phyloP scores from a whole-genome alignment of 2,113 vertebrate genomes.

The Arizona elegans region DNA sequence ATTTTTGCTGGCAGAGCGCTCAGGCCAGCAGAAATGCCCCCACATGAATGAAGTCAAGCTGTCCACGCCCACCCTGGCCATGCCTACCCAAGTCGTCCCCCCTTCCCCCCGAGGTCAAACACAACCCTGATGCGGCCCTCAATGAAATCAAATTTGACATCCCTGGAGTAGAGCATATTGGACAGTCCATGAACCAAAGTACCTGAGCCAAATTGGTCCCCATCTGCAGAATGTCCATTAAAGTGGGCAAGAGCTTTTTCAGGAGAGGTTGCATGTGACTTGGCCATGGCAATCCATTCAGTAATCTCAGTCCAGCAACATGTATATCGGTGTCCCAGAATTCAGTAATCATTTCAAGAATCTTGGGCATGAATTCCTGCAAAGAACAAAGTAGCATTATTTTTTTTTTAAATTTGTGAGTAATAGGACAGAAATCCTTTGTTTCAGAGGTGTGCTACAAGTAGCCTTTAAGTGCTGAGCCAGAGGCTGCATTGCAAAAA shows the following conservation, averaged over 20 bases:
- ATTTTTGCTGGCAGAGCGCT: too few relatives aligned
- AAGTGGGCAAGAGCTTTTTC: conserved; percentile 54
- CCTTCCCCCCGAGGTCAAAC: too few relatives aligned
- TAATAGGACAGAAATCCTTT: neutral
- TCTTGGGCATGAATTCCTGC: conserved; percentile 59
- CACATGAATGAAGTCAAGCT: too few relatives aligned
- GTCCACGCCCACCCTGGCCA: too few relatives aligned
- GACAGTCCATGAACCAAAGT: neutral
- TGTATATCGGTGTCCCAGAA: conserved; percentile 61
- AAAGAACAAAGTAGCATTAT: neutral
- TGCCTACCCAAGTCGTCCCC: too few relatives aligned
- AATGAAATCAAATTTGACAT: too few relatives aligned
- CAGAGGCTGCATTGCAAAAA: neutral
- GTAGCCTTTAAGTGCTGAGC: neutral
- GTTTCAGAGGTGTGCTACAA: neutral
- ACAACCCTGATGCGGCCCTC: too few relatives aligned
- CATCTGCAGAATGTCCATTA: conserved; percentile 62
- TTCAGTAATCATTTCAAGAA: conserved; percentile 53
- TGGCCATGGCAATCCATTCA: conserved; percentile 55
- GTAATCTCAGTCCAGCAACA: conserved; percentile 50
- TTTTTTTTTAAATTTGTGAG: neutral
- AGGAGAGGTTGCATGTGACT: conserved; percentile 46
- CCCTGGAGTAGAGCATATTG: neutral
- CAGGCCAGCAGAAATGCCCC: too few relatives aligned
- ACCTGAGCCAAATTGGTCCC: conserved; percentile 55